Evolutionary conservation across 2,113 vertebrate genomes (phyloP).

Genomic region (Accipiter cooperii): DNA sequence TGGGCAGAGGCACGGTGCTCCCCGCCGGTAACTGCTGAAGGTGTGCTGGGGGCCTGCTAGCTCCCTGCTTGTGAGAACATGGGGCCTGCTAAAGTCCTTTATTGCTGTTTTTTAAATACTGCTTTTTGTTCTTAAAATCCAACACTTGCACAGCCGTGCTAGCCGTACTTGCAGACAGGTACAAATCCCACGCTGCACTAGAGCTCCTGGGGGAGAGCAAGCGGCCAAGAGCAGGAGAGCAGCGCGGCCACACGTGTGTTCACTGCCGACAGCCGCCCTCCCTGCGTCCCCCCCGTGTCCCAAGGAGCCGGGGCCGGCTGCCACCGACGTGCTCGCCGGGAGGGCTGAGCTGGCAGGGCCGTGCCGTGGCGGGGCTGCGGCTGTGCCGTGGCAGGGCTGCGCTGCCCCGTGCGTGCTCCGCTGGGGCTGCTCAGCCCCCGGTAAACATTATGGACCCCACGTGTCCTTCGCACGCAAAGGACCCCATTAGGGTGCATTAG

Average conservation of each 20-base stretch:
- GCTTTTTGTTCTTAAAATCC: background rate
- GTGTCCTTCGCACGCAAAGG: background rate
- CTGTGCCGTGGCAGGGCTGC: background rate
- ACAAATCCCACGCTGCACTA: background rate
- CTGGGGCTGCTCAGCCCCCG: background rate
- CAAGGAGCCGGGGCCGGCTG: rapidly evolving
- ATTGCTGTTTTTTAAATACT: background rate
- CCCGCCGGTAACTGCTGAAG: background rate
- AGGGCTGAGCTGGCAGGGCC: background rate
- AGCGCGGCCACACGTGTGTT: rapidly evolving
- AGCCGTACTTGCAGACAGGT: background rate
- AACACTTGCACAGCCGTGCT: background rate
- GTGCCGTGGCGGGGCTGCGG: background rate
- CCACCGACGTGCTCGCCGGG: rapidly evolving
- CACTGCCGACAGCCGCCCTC: rapidly evolving
- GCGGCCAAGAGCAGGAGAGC: background rate
- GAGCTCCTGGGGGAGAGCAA: too few relatives aligned
- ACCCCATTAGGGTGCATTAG: background rate
- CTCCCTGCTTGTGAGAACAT: background rate
- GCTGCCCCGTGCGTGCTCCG: background rate
- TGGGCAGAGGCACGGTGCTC: background rate
- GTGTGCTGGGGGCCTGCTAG: background rate
- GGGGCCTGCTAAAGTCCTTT: background rate
- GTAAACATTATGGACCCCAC: background rate
- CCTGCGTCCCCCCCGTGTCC: background rate